Conservation (phyloP, 2,888 invertebrate species). For the Drosophila picticornis region DNA sequence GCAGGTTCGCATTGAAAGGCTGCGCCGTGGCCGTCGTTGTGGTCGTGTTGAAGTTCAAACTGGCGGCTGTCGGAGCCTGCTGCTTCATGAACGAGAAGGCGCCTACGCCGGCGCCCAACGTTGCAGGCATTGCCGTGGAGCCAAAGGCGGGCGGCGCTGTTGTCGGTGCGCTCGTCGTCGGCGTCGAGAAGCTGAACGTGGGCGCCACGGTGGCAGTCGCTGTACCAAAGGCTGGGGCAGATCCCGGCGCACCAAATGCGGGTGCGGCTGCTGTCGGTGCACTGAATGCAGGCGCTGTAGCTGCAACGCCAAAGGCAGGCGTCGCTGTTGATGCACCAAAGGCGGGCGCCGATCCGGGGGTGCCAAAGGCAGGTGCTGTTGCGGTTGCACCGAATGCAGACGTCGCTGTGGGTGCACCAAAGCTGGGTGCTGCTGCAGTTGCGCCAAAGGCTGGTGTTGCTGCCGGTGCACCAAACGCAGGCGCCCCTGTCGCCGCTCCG, state of each 20-base stretch:
- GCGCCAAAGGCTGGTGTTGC: constrained; percentile 35
- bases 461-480: constrained; percentile 44
- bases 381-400: constrained; percentile 35
- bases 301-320: constrained; percentile 30
- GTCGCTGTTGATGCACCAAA: constrained; percentile 33
- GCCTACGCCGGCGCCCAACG: constrained; percentile 57
- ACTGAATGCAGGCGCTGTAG: constrained; percentile 31
- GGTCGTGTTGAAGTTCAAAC: constrained; percentile 81
- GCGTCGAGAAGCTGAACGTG: constrained; percentile 64
- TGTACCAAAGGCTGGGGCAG: constrained; percentile 33
- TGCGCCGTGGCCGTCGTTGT: constrained; percentile 79
- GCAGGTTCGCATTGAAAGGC: constrained; percentile 61
- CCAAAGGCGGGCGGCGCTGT: constrained; percentile 65
- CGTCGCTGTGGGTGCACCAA: constrained; percentile 50
- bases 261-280: constrained; percentile 24
- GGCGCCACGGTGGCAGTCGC: constrained; percentile 49
- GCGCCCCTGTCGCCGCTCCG: constrained; percentile 33
- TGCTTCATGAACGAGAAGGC: constrained; percentile 78
- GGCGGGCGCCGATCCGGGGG: constrained; percentile 15
- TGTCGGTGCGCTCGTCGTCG: constrained; percentile 53
- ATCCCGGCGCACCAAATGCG: constrained; percentile 40
- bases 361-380: constrained; percentile 27
- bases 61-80: constrained; percentile 72
- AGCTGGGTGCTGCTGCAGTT: constrained; percentile 33
- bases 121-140: constrained; percentile 51